A percentile compares a stretch with the other conserved stretches of the same genome.
phyloP scores from a whole-genome alignment of 2,888 invertebrate species.

The Dynastes maya region DNA sequence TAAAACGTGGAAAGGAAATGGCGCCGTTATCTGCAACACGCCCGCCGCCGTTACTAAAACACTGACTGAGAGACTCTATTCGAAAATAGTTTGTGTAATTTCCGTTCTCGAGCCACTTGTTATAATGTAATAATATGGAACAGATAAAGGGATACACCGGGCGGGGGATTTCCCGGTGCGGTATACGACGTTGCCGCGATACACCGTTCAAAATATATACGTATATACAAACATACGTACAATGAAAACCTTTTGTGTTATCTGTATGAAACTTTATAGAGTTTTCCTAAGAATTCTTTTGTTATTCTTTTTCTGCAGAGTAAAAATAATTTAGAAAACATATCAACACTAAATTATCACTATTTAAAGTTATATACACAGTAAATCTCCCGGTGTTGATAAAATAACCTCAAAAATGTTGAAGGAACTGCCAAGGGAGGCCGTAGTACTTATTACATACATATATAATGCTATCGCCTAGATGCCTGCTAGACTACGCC shows the following conservation, averaged over 20 bases:
- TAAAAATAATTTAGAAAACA: too few species aligned
- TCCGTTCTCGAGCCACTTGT: constrained; percentile 70
- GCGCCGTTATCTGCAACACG: constrained; percentile 68
- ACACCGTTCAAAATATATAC: constrained; percentile 27
- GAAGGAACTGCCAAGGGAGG: too few species aligned
- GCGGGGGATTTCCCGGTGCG: constrained; percentile 14
- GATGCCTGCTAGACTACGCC: too few species aligned
- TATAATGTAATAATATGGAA: constrained; percentile 70
- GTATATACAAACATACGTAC: background rate
- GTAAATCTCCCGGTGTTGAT: too few species aligned
- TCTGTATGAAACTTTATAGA: background rate
- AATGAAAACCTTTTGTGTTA: constrained; percentile 10
- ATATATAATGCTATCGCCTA: too few species aligned
- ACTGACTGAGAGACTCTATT: constrained; percentile 69
- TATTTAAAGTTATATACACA: too few species aligned
- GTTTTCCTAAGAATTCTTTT: too few species aligned
- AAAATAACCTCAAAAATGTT: too few species aligned
- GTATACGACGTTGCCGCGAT: constrained; percentile 29
- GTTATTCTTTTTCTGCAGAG: too few species aligned
- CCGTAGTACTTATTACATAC: too few species aligned
- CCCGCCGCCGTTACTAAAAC: constrained; percentile 65
- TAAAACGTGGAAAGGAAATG: constrained; percentile 68
- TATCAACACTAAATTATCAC: too few species aligned
- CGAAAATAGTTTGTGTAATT: constrained; percentile 72
- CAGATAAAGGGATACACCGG: constrained; percentile 61